Conservation (phyloP, 1,140 invertebrate species). For the Dreissena polymorpha region DNA sequence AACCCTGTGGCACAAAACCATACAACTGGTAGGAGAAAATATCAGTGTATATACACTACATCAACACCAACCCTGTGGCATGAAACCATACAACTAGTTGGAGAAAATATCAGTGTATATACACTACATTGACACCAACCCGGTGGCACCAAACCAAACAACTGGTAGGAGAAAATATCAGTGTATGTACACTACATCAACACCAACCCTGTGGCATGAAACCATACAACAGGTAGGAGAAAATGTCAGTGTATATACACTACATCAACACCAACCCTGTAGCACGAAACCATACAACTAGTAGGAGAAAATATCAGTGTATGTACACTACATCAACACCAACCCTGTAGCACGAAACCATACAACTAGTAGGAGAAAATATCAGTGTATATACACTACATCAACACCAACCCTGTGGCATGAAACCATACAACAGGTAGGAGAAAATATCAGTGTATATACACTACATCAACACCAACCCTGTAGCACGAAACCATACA, state of each 20-base stretch:
- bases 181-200: background rate
- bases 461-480: background rate
- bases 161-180: background rate
- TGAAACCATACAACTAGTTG: constrained; percentile 11
- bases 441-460: background rate
- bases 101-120: background rate
- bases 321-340: background rate
- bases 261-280: constrained; percentile 46
- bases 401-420: constrained; percentile 51
- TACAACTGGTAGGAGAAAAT: constrained; percentile 3
- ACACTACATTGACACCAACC: constrained; percentile 66
- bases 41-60: constrained; percentile 16
- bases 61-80: constrained; percentile 71
- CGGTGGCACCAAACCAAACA: constrained; percentile 56
- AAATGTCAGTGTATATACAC: background rate
- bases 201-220: constrained; percentile 54
- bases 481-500: constrained; percentile 55
- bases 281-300: constrained; percentile 21
- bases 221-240: background rate
- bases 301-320: background rate
- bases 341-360: constrained; percentile 55
- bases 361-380: background rate
- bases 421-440: constrained; percentile 6
- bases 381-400: background rate
- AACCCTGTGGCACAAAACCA: constrained; percentile 60